Conservation (phyloP, 2,888 invertebrate genomes). For the Lithophane leautieri region DNA sequence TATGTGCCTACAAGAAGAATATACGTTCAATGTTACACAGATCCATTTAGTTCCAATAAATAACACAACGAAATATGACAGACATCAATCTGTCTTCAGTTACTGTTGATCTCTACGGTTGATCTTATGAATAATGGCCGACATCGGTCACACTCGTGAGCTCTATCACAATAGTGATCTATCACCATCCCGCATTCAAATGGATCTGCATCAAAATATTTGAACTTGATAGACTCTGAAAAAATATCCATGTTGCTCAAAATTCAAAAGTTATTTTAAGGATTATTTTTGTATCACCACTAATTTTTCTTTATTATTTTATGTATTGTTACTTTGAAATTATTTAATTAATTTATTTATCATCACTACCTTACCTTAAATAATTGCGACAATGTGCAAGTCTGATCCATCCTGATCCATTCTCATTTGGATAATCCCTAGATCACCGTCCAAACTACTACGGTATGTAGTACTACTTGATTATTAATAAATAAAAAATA, state of each 20-base stretch:
- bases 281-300: background rate
- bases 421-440: too few relatives aligned
- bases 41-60: slow-evolving; percentile 36
- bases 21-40: background rate
- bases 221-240: background rate
- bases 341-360: too few relatives aligned
- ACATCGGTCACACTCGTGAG: slow-evolving; percentile 15
- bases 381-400: too few relatives aligned
- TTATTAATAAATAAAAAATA: too few relatives aligned
- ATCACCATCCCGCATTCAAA: slow-evolving; percentile 30
- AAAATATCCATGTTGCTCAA: background rate
- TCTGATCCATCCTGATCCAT: too few relatives aligned
- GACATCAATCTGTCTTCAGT: slow-evolving; percentile 44
- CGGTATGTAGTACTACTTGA: too few relatives aligned
- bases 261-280: background rate
- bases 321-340: too few relatives aligned
- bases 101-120: background rate
- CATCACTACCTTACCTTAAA: too few relatives aligned
- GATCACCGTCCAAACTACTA: too few relatives aligned
- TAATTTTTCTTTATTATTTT: background rate
- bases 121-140: slow-evolving; percentile 22
- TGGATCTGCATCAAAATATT: background rate
- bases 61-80: slow-evolving; percentile 38
- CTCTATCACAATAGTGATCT: slow-evolving; percentile 17
- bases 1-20: too few relatives aligned